Conservation (phyloP, 2,113 vertebrate species). For the Herpetotheres cachinnans region DNA sequence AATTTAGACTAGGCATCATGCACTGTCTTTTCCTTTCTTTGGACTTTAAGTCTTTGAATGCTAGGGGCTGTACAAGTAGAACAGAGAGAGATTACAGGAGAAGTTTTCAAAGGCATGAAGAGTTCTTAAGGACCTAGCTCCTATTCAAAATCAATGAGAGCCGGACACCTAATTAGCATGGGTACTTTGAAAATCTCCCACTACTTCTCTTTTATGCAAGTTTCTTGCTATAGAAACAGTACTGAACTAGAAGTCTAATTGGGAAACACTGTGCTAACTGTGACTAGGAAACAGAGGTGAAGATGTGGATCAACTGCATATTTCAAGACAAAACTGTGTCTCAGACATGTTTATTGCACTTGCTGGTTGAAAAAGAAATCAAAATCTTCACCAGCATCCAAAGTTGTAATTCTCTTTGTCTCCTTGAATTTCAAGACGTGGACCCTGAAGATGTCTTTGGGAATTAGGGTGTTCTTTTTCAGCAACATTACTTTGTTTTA, state of each 20-base stretch:
- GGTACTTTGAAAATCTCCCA: conserved; percentile 5
- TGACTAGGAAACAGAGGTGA: background rate
- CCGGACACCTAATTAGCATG: conserved; percentile 27
- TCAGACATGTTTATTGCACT: background rate
- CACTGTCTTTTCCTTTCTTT: background rate
- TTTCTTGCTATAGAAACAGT: background rate
- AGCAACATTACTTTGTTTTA: background rate
- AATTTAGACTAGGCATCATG: background rate
- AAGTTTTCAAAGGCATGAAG: conserved; percentile 7
- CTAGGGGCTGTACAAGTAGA: background rate
- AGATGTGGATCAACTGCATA: background rate
- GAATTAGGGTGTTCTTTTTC: background rate
- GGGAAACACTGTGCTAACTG: background rate
- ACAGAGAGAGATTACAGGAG: background rate
- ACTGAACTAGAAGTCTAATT: conserved; percentile 1
- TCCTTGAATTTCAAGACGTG: background rate
- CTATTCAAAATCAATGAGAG: conserved; percentile 7
- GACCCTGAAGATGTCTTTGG: background rate
- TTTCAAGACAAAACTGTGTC: background rate
- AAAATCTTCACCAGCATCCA: background rate
- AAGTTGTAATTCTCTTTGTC: background rate
- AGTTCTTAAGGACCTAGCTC: background rate
- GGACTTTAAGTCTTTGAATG: background rate
- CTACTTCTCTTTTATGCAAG: background rate
- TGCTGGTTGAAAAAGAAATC: background rate